These are phyloP conservation scores for Catocala fraxini DNA, from an alignment of 2,888 invertebrate species.

Conservation along the genomic window DNA sequence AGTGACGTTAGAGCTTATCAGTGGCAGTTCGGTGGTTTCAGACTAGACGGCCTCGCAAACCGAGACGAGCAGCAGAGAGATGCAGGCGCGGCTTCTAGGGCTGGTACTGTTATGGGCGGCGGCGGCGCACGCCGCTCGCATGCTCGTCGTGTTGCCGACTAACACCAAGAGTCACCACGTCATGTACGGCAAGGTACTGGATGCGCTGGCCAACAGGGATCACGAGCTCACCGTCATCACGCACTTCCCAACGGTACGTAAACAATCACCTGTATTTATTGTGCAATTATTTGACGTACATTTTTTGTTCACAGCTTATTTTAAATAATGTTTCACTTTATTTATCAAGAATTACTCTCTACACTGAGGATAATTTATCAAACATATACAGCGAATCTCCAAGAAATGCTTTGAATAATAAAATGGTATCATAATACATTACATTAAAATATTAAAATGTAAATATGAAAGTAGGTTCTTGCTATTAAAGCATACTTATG, in stretches of 20 bases:
- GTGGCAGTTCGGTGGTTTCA: conserved; percentile 48
- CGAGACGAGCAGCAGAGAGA: conserved; percentile 71
- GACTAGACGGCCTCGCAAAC: conserved; percentile 61
- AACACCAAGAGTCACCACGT: conserved; percentile 86
- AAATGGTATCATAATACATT: too few relatives aligned
- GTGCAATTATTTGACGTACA: too few relatives aligned
- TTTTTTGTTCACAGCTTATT: too few relatives aligned
- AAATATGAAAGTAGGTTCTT: too few relatives aligned
- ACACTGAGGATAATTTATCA: too few relatives aligned
- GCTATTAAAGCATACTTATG: too few relatives aligned
- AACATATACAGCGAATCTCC: too few relatives aligned
- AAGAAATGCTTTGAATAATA: too few relatives aligned
- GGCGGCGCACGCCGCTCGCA: conserved; percentile 69
- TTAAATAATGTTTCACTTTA: too few relatives aligned
- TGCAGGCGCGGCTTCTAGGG: conserved; percentile 75
- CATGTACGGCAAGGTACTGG: conserved; percentile 82
- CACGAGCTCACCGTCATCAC: conserved; percentile 82
- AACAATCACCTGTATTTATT: background rate
- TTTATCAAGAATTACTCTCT: too few relatives aligned
- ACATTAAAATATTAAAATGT: too few relatives aligned
- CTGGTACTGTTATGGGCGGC: conserved; percentile 61
- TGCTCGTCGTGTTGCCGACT: conserved; percentile 82
- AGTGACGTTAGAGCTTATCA: conserved; percentile 64
- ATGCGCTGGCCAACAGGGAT: conserved; percentile 74
- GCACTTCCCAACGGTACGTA: conserved; percentile 83